Evolutionary conservation across 2,888 invertebrate genomes (phyloP).

Genomic region (Pseudococcus longispinus): DNA sequence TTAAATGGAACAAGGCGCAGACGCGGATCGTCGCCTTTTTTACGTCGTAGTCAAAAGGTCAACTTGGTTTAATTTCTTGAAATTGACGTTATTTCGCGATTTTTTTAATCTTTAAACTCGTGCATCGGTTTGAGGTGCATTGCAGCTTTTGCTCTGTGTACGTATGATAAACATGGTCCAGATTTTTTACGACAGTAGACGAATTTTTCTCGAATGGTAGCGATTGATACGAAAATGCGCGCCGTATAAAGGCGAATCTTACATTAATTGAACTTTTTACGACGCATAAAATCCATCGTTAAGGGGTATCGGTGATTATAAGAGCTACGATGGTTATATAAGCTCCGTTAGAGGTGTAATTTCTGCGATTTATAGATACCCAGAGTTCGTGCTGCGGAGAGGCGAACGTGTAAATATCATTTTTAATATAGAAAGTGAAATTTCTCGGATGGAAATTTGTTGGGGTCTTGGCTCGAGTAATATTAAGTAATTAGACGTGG

Average conservation of each 20-base stretch:
- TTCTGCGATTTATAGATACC: background rate
- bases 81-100: slow-evolving; percentile 2
- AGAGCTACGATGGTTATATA: background rate
- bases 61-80: slow-evolving; percentile 26
- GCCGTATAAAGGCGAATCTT: background rate
- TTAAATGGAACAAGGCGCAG: slow-evolving; percentile 48
- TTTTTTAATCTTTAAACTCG: slow-evolving; percentile 2
- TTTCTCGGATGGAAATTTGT: no score
- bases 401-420: background rate
- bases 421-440: background rate
- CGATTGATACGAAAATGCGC: background rate
- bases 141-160: no score
- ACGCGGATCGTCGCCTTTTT: slow-evolving; percentile 46
- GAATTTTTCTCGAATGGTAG: background rate
- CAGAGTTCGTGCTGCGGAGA: background rate
- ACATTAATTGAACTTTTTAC: slow-evolving; percentile 38
- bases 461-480: background rate
- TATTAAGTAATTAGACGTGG: background rate
- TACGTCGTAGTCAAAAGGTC: slow-evolving; percentile 41
- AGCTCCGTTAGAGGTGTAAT: background rate
- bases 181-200: background rate
- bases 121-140: background rate
- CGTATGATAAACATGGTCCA: background rate
- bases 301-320: background rate
- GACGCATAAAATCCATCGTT: background rate